Evolutionary conservation across 2,797 vertebrate species (phyloP).

Genomic region (Limosa lapponica): DNA sequence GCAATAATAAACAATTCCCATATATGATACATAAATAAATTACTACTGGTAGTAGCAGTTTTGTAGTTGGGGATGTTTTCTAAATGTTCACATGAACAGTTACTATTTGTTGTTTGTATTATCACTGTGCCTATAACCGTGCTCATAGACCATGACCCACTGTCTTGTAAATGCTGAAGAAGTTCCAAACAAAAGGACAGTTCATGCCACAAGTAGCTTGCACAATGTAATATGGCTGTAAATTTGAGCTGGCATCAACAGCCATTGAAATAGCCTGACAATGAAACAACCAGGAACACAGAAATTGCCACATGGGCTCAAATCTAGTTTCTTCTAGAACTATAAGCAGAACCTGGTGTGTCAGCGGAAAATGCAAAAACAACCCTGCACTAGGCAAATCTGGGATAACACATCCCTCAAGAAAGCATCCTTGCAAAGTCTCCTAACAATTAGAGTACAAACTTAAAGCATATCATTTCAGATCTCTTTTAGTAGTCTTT

Average conservation of each 20-base stretch:
- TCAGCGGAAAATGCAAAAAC: slow-evolving; percentile 14
- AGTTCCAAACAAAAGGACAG: slow-evolving; percentile 35
- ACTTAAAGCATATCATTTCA: neutral
- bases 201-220: neutral
- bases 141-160: slow-evolving; percentile 32
- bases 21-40: neutral
- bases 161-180: slow-evolving; percentile 32
- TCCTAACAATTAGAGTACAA: slow-evolving; percentile 8
- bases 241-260: slow-evolving; percentile 39
- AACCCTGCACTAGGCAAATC: neutral
- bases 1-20: slow-evolving; percentile 6
- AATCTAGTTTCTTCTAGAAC: slow-evolving; percentile 34
- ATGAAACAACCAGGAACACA: slow-evolving; percentile 15
- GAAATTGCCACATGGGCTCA: slow-evolving; percentile 29
- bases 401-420: neutral
- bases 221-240: neutral
- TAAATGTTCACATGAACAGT: slow-evolving; percentile 7
- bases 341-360: neutral
- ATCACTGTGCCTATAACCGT: neutral
- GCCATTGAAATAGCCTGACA: slow-evolving; percentile 1
- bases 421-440: neutral
- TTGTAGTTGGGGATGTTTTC: slow-evolving; percentile 5
- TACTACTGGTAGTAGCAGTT: neutral
- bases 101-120: slow-evolving; percentile 11
- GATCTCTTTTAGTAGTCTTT: neutral